These are phyloP conservation scores for Darevskia nairensis DNA, from an alignment of 2,797 vertebrate species.

Conservation along the genomic window DNA sequence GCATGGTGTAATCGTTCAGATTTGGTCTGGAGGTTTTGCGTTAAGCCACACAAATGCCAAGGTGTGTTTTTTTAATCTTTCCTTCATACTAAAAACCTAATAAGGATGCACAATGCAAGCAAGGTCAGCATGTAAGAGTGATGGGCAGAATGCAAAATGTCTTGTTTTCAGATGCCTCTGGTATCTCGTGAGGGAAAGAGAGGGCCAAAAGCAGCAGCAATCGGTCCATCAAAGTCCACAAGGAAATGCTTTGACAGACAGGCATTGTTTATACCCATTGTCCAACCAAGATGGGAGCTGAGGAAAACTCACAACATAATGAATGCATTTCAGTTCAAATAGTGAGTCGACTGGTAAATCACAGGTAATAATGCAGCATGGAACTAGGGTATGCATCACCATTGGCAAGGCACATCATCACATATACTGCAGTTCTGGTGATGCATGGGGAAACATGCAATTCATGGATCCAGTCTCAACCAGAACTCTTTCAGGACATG, in stretches of 20 bases:
- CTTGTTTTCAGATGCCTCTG: neutral
- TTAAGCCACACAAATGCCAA: constrained; percentile 22
- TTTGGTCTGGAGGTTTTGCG: neutral
- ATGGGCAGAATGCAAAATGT: neutral
- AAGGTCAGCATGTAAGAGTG: constrained; percentile 1
- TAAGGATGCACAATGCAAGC: neutral
- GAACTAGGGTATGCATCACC: no score
- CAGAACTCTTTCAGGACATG: neutral
- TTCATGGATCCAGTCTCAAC: neutral
- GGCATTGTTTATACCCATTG: neutral
- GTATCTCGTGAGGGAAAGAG: neutral
- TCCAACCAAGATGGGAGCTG: neutral
- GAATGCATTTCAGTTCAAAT: neutral
- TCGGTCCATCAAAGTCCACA: neutral
- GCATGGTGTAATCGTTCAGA: neutral
- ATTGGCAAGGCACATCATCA: neutral
- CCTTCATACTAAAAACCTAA: neutral
- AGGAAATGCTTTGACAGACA: neutral
- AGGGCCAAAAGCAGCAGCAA: neutral
- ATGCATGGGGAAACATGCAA: neutral
- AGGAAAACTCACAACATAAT: neutral
- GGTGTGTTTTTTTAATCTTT: neutral
- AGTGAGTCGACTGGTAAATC: neutral
- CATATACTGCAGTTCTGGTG: neutral
- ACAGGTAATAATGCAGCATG: neutral